Evolutionary conservation across 2,797 vertebrate genomes (phyloP).

Genomic region (Garrulus glandarius): DNA sequence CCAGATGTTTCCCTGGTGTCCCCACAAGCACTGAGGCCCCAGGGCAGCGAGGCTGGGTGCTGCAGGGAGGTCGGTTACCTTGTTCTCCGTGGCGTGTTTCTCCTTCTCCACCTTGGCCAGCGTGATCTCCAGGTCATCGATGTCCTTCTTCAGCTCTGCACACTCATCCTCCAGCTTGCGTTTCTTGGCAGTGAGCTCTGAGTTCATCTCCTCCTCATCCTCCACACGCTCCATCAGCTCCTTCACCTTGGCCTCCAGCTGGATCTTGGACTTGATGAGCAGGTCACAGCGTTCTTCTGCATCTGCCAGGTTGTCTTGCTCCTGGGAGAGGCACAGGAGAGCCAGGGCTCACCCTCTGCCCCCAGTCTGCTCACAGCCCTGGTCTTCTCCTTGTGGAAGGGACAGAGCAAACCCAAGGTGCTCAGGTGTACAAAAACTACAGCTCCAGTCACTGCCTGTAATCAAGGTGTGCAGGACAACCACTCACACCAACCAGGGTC

Average conservation of each 20-base stretch:
- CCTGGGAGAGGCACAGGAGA: slow-evolving; percentile 70
- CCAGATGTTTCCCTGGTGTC: fast-evolving
- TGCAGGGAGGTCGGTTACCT: slow-evolving; percentile 69
- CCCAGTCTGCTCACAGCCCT: not conserved
- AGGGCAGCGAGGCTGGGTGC: not conserved
- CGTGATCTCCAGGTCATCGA: slow-evolving; percentile 90
- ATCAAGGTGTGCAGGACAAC: not conserved
- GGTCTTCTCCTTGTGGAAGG: not conserved
- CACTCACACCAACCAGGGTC: not conserved
- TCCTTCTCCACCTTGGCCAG: slow-evolving; percentile 93
- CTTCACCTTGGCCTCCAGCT: slow-evolving; percentile 90
- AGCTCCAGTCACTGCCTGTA: not conserved
- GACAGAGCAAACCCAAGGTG: not conserved
- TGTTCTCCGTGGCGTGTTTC: slow-evolving; percentile 92
- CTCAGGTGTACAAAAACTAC: not conserved
- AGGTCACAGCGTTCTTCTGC: slow-evolving; percentile 91
- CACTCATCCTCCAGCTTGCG: slow-evolving; percentile 93
- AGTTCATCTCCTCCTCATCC: slow-evolving; percentile 90
- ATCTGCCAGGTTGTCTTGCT: slow-evolving; percentile 92
- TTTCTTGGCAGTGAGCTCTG: slow-evolving; percentile 84
- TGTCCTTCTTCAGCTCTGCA: slow-evolving; percentile 92
- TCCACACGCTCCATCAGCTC: slow-evolving; percentile 88
- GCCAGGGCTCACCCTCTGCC: not conserved
- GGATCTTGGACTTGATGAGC: slow-evolving; percentile 93
- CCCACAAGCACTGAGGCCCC: not conserved